Base-by-base conservation (phyloP, 2,797 vertebrate genomes). In the Falco biarmicus region DNA sequence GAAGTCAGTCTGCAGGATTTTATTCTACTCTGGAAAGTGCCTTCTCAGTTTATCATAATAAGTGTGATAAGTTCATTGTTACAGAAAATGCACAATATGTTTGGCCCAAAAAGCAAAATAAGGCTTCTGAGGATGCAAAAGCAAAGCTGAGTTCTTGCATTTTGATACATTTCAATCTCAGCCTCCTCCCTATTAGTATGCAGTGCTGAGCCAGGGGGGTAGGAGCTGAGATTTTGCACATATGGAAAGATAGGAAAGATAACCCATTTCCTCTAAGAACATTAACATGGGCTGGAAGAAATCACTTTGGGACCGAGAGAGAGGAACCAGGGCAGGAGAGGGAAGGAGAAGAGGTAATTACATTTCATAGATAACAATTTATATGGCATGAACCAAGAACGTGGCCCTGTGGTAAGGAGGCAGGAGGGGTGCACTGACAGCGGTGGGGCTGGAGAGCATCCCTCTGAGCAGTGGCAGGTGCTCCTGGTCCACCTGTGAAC, bases 31-130 rank as follows among this genome's bases (percentile, higher is more conserved):
- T 66, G 83, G 93, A 94, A 96, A 77, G 83, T 39, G 88, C 61
- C 80, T 95, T 90, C 94, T 84, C 95, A 90, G 90, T 89, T 96
- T 94, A 93, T 93, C 69, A 6, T 85, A 87, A 60, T 86, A 87
- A 87, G 74, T 84, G 92, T 90, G 92, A 66, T 84, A 96, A 92
- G 88, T 95, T 95, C 90, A 93, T 94, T 97, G 95, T 87, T 94
- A 92, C 84, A 94, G 92, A 94, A 96, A 95, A 92, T 37, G 78
- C 78, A 87, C 95, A 90, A 82, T 95, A 78, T 78, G 84, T 89
- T 93, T 96, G 93, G 95, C 74, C 93, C 70, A 31, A 94, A 94
- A 93, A 93, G 25, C 59, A 92, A 94, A 96, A 88, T 73, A 82
- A 90, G 43, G 74, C 86, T 94, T 94, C 56, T 76, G 77, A 96